Conservation (phyloP, 2,888 invertebrate species). For the Congeria kusceri region DNA sequence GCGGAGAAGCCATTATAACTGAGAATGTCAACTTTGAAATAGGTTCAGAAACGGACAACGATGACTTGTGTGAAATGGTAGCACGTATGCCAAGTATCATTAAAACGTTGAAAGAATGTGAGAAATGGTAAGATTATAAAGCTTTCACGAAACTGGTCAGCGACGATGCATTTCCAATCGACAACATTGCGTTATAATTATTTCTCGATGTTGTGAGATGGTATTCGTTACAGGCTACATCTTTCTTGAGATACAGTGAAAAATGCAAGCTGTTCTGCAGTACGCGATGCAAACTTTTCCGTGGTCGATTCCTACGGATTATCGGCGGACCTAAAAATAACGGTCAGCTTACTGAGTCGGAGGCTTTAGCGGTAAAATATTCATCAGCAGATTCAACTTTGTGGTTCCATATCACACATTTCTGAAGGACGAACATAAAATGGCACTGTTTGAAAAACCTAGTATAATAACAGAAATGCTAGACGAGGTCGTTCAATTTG, state of each 20-base stretch:
- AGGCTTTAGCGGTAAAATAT: conserved; percentile 2
- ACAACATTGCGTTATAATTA: conserved; percentile 45
- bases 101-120: no score
- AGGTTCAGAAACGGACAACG: no score
- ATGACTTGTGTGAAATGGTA: no score
- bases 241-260: conserved; percentile 37
- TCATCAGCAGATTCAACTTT: conserved; percentile 36
- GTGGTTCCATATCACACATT: conserved; percentile 39
- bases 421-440: conserved; percentile 22
- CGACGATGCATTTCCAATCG: conserved; percentile 43
- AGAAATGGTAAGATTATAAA: no score
- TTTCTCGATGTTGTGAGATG: conserved; percentile 49
- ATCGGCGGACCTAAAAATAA: conserved; percentile 49
- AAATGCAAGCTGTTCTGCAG: conserved; percentile 45
- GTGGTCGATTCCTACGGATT: conserved; percentile 42
- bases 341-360: conserved; percentile 19
- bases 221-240: conserved; percentile 28
- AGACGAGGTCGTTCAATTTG: conserved; percentile 18
- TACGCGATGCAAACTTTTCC: conserved; percentile 40
- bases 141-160: no score
- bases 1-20: no score
- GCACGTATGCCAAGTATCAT: no score
- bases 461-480: conserved; percentile 37
- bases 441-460: conserved; percentile 21
- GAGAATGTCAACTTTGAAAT: no score